Evolutionary conservation across 2,888 invertebrate genomes (phyloP).

Genomic region (Conchocele bisecta): DNA sequence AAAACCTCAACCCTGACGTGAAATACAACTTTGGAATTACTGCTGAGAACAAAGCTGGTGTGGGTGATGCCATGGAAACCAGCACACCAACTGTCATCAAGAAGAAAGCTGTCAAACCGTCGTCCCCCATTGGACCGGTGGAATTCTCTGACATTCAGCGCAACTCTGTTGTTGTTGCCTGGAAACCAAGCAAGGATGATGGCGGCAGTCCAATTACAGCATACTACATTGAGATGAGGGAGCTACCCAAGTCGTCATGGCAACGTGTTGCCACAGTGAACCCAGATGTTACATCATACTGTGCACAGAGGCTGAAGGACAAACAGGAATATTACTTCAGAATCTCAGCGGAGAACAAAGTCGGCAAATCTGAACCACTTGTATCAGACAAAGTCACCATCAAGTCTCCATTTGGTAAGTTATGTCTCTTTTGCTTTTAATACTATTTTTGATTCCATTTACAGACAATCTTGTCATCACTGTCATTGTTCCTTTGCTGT

Average conservation of each 20-base stretch:
- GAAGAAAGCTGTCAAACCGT: conserved; percentile 67
- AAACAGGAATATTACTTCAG: conserved; percentile 83
- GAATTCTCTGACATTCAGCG: conserved; percentile 74
- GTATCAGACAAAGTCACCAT: conserved; percentile 72
- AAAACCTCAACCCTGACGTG: conserved; percentile 74
- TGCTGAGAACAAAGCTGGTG: conserved; percentile 80
- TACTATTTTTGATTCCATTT: too few relatives aligned
- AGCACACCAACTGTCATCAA: conserved; percentile 65
- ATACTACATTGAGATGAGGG: conserved; percentile 79
- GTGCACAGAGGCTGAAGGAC: conserved; percentile 75
- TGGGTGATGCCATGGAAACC: conserved; percentile 69
- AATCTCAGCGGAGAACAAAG: conserved; percentile 79
- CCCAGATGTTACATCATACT: conserved; percentile 76
- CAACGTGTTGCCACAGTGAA: conserved; percentile 95
- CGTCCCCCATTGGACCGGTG: conserved; percentile 76
- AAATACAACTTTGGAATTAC: conserved; percentile 79
- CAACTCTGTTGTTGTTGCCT: conserved; percentile 76
- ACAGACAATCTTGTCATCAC: too few relatives aligned
- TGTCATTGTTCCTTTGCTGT: too few relatives aligned
- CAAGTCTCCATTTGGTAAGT: conserved; percentile 77
- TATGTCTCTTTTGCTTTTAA: too few relatives aligned
- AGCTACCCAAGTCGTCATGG: conserved; percentile 84
- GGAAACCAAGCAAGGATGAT: conserved; percentile 90
- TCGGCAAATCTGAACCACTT: conserved; percentile 76
- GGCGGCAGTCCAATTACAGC: conserved; percentile 89